A percentile compares a stretch with the other conserved stretches of the same genome.
Conservation (phyloP, 2,113 vertebrate species). For the Ophiodon elongatus region DNA sequence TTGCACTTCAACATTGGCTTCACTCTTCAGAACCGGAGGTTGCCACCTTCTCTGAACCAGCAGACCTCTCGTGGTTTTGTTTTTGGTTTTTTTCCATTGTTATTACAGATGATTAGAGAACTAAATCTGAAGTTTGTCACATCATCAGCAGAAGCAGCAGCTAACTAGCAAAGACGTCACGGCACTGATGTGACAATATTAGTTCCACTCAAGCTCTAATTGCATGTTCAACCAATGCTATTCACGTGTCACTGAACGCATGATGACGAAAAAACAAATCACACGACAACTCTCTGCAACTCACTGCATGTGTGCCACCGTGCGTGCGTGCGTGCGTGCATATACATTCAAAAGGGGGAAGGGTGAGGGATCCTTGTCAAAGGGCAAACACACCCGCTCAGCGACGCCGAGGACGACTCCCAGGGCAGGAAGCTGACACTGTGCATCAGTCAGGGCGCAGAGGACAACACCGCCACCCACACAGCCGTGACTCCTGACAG, state of each 20-base stretch:
- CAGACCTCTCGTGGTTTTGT: background rate
- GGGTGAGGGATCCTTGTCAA: slow-evolving; percentile 42
- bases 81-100: background rate
- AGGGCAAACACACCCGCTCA: slow-evolving; percentile 57
- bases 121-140: background rate
- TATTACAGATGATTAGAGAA: background rate
- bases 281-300: background rate
- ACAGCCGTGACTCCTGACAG: slow-evolving; percentile 36
- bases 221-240: slow-evolving; percentile 37
- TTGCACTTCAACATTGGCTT: no score
- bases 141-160: background rate
- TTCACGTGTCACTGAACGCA: slow-evolving; percentile 10
- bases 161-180: background rate
- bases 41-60: background rate
- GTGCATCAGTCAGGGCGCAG: slow-evolving; percentile 52
- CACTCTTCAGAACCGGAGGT: background rate
- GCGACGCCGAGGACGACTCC: background rate
- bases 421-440: slow-evolving; percentile 57
- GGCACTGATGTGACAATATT: slow-evolving; percentile 8
- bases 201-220: slow-evolving; percentile 12
- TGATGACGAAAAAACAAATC: slow-evolving; percentile 18
- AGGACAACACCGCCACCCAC: slow-evolving; percentile 46
- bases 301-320: background rate
- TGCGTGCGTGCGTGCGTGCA: background rate
- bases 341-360: background rate